Base-by-base conservation (phyloP, 2,888 invertebrate genomes). In the Dryobota labecula region DNA sequence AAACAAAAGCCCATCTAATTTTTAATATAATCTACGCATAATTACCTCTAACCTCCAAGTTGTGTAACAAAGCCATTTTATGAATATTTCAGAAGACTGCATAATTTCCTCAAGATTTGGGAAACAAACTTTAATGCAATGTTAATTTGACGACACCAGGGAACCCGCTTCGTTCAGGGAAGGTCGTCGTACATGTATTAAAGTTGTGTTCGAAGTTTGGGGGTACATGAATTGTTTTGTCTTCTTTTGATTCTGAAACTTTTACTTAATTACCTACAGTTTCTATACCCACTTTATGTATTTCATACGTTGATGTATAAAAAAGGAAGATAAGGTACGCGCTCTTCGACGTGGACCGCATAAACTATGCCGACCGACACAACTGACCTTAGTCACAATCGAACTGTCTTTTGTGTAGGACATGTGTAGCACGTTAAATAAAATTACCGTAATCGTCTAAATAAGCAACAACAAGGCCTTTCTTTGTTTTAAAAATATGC, bases 31-130 rank as follows among this genome's bases (percentile, higher is more conserved):
- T 85, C 73, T 78, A 57, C 51, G 60, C 68, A 83, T 85, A 83
- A 85, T 86, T 80, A 86, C 61, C 66, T 74, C 54, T 68, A 78
- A 70, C 70, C 66, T 62, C 57, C 61, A 54, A 83, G 70, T 74
- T 62, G 56, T 66, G 51, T 72, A 60, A 58, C 69, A 63, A 80
- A 78, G 74, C 71, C 74, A 76, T 80, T 82, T 83, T 78, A 82
- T 86, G 85, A 86, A 86, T 86, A 85, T 86, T 86, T 82, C 70
- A 82, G 69, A 51, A 61, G 64, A 54, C 65, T 82, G 82, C 80
- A 80, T 86, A 86, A 86, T 85, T 76, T 77, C 24, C 24, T 20
- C 62, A 76, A 83, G 83, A 81, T 83, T 85, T 76, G 41, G 64
- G 68, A 69, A 73, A 75, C 80, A 72, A 78, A 84, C 68, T 83